Percentiles rank a stretch among this genome's conserved stretches.
Conservation (phyloP, 2,113 vertebrate species). For the Gymnogyps californianus region DNA sequence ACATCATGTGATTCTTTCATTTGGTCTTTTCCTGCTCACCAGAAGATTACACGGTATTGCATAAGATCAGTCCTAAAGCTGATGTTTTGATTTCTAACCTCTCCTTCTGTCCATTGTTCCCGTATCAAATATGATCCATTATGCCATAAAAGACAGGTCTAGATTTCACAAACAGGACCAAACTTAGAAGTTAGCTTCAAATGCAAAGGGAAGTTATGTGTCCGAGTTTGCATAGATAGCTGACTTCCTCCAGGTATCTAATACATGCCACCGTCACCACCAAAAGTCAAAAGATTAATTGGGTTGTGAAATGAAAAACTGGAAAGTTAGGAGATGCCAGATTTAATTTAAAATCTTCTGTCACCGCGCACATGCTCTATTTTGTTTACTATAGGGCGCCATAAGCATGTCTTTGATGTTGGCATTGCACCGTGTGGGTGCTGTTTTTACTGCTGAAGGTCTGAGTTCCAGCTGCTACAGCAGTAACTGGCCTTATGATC, state of each 20-base stretch:
- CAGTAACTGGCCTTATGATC: neutral
- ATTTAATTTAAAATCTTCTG: neutral
- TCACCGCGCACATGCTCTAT: rapidly evolving
- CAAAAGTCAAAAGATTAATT: neutral
- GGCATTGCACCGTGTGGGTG: neutral
- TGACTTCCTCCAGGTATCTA: neutral
- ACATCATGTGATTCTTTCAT: neutral
- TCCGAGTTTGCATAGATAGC: neutral
- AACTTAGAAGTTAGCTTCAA: neutral
- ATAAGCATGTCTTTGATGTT: neutral
- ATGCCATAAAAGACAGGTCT: neutral
- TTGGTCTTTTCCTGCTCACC: neutral
- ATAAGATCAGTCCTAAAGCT: neutral
- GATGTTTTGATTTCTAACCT: neutral
- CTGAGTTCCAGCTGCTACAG: neutral
- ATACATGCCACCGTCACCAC: rapidly evolving
- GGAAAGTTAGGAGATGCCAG: neutral
- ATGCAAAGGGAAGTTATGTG: neutral
- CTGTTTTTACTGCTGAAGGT: neutral
- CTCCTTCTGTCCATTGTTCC: neutral
- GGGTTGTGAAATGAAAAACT: neutral
- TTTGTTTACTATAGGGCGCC: neutral
- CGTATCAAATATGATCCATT: neutral
- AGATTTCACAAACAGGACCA: neutral
- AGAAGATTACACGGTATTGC: neutral